A percentile compares a stretch with the other conserved stretches of the same genome.
These are phyloP conservation scores for Melanotaenia nigrans DNA, from an alignment of 2,797 vertebrate species.

Conservation along the genomic window DNA sequence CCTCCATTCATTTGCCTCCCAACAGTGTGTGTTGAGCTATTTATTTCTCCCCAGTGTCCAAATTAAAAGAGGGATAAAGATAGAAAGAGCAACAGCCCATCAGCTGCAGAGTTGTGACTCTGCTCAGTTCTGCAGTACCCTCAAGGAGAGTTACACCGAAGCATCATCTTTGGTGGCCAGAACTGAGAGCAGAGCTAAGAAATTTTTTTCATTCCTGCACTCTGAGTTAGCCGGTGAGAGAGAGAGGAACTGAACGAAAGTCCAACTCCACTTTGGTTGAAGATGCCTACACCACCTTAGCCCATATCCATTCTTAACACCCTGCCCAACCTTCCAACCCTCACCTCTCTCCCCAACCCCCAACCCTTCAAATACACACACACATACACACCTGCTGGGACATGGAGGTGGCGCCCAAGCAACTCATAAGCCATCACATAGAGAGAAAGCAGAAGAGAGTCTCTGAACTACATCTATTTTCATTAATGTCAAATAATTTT, in stretches of 20 bases:
- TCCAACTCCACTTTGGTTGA: constrained; percentile 70
- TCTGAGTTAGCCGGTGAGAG: constrained; percentile 62
- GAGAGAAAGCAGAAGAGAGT: constrained; percentile 13
- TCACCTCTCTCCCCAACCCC: constrained; percentile 39
- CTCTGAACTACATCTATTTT: not conserved
- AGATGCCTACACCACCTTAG: constrained; percentile 74
- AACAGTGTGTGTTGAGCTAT: constrained; percentile 71
- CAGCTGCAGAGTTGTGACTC: constrained; percentile 59
- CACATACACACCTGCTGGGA: constrained; percentile 74
- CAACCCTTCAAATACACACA: constrained; percentile 65
- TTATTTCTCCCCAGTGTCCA: constrained; percentile 74
- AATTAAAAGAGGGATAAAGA: constrained; percentile 76
- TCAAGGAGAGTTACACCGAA: constrained; percentile 57
- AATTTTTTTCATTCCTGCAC: constrained; percentile 59
- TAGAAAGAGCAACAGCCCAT: constrained; percentile 69
- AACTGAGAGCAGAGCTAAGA: constrained; percentile 62
- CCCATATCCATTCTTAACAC: constrained; percentile 65
- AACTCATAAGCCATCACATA: constrained; percentile 37
- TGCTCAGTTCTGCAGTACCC: constrained; percentile 50
- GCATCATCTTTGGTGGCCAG: constrained; percentile 72
- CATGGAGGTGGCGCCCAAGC: constrained; percentile 68
- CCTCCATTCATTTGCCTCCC: constrained; percentile 78
- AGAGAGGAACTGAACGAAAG: constrained; percentile 67
- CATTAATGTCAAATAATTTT: constrained; percentile 9
- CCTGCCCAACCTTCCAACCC: constrained; percentile 66